These are phyloP conservation scores for Drosophila sproati DNA, from an alignment of 1,140 invertebrate species.

Conservation along the genomic window DNA sequence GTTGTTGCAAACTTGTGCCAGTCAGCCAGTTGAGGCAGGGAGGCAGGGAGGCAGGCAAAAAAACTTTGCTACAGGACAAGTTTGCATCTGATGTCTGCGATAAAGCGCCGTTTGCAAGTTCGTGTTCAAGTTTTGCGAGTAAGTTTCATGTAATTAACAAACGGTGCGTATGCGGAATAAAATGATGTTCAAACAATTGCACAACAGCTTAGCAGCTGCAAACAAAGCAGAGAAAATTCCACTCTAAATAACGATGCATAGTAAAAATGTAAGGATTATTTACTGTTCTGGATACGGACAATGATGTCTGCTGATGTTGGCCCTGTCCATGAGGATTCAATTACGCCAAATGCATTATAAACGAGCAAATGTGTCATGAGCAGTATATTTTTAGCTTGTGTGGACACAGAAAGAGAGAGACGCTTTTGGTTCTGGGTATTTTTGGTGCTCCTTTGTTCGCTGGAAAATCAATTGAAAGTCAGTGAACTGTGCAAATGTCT, in stretches of 20 bases:
- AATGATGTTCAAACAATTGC: constrained; percentile 28
- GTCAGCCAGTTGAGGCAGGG: constrained; percentile 23
- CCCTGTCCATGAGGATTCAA: constrained; percentile 21
- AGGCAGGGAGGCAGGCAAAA: constrained; percentile 22
- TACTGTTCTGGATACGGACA: background rate
- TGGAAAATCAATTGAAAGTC: constrained; percentile 2
- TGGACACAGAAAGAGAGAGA: background rate
- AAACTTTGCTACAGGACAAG: constrained; percentile 39
- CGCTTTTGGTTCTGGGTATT: background rate
- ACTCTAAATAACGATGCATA: background rate
- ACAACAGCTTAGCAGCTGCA: background rate
- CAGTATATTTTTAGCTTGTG: constrained; percentile 13
- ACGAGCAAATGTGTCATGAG: background rate
- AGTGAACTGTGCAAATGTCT: constrained; percentile 48
- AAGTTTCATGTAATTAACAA: constrained; percentile 58
- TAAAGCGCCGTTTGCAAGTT: constrained; percentile 29
- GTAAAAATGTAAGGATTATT: too few relatives aligned
- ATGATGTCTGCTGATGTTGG: background rate
- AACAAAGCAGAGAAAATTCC: background rate
- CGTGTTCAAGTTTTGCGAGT: constrained; percentile 18
- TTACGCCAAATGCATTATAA: background rate
- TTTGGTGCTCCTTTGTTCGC: constrained; percentile 2
- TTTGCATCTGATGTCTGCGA: constrained; percentile 30
- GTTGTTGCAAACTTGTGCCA: constrained; percentile 48
- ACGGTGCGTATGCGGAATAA: constrained; percentile 64